phyloP scores from a whole-genome alignment of 1,140 invertebrate species.

The Akabosia matsudoensis region DNA sequence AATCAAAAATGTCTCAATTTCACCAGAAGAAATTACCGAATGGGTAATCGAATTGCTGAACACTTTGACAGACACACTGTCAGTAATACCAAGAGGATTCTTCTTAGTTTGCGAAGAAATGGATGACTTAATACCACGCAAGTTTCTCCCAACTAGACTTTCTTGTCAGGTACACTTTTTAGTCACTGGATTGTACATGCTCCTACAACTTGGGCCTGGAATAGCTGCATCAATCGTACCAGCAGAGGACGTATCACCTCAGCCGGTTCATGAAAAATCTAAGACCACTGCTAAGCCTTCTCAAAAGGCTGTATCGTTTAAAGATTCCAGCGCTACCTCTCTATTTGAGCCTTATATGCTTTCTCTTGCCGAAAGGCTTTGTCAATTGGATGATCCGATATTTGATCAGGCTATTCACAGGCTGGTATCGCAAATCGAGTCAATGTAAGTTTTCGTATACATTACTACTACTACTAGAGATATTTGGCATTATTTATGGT shows the following conservation, averaged over 20 bases:
- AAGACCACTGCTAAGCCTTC: background rate
- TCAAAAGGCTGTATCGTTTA: background rate
- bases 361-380: conserved; percentile 46
- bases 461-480: background rate
- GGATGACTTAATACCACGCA: conserved; percentile 42
- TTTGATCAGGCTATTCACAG: conserved; percentile 47
- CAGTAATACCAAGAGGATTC: conserved; percentile 44
- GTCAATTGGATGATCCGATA: conserved; percentile 44
- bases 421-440: conserved; percentile 43
- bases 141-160: conserved; percentile 37
- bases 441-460: conserved; percentile 20
- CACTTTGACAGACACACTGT: conserved; percentile 40
- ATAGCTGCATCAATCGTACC: conserved; percentile 27
- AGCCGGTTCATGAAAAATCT: conserved; percentile 5
- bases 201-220: conserved; percentile 41
- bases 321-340: conserved; percentile 11
- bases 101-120: conserved; percentile 47
- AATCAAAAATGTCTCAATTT: background rate
- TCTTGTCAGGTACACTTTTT: conserved; percentile 45
- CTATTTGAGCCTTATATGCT: conserved; percentile 37
- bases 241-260: background rate
- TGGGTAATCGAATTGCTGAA: conserved; percentile 41
- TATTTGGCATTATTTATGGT: background rate
- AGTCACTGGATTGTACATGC: conserved; percentile 41
- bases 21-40: background rate